Evolutionary conservation across 2,113 vertebrate genomes (phyloP), one percentile per base, ranked within the genome.

Genomic region (Amphilophus citrinellus): DNA sequence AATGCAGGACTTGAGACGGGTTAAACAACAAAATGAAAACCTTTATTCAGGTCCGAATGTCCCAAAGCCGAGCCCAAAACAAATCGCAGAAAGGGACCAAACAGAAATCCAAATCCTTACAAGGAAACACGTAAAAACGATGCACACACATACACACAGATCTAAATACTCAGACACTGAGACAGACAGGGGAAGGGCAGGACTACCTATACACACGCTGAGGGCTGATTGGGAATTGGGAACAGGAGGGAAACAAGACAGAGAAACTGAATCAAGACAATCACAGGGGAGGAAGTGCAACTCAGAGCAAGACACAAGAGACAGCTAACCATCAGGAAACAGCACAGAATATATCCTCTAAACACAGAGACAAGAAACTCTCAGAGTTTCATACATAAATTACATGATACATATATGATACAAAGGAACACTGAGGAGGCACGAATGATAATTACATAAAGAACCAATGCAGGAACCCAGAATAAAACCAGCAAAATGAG

Each of bases 401-500:
- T 24, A 24, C 2, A 24, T 24, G 24, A 24, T 24, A 24, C 24
- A 24, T 24, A 24, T 24, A 24, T 50, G 2, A 50, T 50, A 71
- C 24, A 0, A 2, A 71, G 66, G 24, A 50, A 50, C 50, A 71
- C 47, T 0, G 27, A 15, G 24, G 1, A 71, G 44, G 24, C 15
- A 71, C 39, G 3, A 68, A 68, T 30, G 22, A 50, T 50, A 30
- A 71, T 71, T 50, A 71, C 17, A 18, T 68, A 71, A 50, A 71
- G 15, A 27, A 50, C 42, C 22, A 65, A 62, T 10, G 30, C 30
- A 62, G 61, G 17, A 30, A 62, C 30, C 30, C 17, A 66, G 50
- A 68, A 68, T 10, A 30, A 71, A 27, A 47, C 0, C 63, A 68
- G 17, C 39, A 15, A 42, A 65, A 65, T 11, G 4, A 30, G 30